phyloP scores from a whole-genome alignment of 2,888 invertebrate genomes.

The Panzeria rudis region DNA sequence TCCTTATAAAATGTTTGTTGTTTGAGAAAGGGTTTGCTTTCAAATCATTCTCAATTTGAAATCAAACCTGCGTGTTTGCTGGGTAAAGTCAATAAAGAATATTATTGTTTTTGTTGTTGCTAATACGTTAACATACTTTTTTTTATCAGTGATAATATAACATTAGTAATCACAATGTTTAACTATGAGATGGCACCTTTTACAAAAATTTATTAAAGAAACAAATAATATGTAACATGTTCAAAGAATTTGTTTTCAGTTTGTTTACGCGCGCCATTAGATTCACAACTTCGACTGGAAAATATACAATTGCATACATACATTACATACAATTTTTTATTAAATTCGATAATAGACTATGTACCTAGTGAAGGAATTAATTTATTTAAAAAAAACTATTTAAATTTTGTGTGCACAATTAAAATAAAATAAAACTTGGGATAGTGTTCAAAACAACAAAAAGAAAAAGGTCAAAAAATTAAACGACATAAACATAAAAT shows the following conservation, averaged over 20 bases:
- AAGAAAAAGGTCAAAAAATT: background rate
- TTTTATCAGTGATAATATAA: conserved; percentile 39
- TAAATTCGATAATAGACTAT: background rate
- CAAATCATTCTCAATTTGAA: too few species aligned
- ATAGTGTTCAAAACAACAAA: background rate
- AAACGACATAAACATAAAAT: background rate
- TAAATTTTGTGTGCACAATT: too few species aligned
- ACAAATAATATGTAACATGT: background rate
- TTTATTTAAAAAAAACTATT: conserved; percentile 4
- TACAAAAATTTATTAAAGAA: conserved; percentile 12
- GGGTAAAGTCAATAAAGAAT: background rate
- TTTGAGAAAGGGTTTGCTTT: too few species aligned
- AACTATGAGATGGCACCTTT: conserved; percentile 28
- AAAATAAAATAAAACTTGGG: background rate
- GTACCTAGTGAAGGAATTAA: background rate
- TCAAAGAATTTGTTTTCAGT: conserved; percentile 49
- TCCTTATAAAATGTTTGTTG: too few species aligned
- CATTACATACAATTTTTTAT: background rate
- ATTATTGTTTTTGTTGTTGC: background rate
- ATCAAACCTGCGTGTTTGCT: too few species aligned
- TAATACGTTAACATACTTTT: background rate
- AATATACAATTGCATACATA: background rate
- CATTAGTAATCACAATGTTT: conserved; percentile 29
- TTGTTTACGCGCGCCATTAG: conserved; percentile 22
- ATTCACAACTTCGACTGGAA: conserved; percentile 26